phyloP scores from a whole-genome alignment of 2,888 invertebrate species.

The Panorpa germanica region DNA sequence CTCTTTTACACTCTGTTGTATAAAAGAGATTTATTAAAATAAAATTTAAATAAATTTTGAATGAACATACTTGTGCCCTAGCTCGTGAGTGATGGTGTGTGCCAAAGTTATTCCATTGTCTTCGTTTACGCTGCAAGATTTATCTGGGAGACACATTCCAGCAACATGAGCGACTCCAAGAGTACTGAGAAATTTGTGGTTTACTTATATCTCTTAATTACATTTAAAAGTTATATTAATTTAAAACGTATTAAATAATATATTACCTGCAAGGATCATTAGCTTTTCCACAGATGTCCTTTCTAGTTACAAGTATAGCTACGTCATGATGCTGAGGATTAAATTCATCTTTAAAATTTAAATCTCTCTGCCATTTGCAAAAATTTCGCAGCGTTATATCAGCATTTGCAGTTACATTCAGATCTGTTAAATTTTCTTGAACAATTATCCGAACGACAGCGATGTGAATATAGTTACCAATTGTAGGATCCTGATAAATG shows the following conservation, averaged over 20 bases:
- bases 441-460: constrained; percentile 74
- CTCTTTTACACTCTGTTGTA: too few species aligned
- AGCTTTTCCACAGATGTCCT: constrained; percentile 38
- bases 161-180: constrained; percentile 78
- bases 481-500: constrained; percentile 70
- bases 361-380: constrained; percentile 61
- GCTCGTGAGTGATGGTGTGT: constrained; percentile 77
- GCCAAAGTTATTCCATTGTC: constrained; percentile 79
- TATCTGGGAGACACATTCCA: constrained; percentile 70
- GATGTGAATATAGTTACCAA: constrained; percentile 79
- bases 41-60: constrained; percentile 1
- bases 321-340: constrained; percentile 84
- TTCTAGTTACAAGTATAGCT: constrained; percentile 67
- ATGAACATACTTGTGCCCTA: constrained; percentile 73
- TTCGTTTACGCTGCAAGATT: constrained; percentile 79
- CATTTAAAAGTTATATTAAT: constrained; percentile 1
- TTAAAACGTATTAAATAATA: constrained; percentile 2
- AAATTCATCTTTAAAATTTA: constrained; percentile 55
- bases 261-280: not conserved
- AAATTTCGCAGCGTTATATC: constrained; percentile 68
- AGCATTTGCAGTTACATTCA: constrained; percentile 63
- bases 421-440: constrained; percentile 33
- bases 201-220: too few species aligned
- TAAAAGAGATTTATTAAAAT: too few species aligned
- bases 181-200: too few species aligned